A percentile compares a stretch with the other conserved stretches of the same genome.
Evolutionary conservation across 2,113 vertebrate species (phyloP).

Genomic region (Pica pica): DNA sequence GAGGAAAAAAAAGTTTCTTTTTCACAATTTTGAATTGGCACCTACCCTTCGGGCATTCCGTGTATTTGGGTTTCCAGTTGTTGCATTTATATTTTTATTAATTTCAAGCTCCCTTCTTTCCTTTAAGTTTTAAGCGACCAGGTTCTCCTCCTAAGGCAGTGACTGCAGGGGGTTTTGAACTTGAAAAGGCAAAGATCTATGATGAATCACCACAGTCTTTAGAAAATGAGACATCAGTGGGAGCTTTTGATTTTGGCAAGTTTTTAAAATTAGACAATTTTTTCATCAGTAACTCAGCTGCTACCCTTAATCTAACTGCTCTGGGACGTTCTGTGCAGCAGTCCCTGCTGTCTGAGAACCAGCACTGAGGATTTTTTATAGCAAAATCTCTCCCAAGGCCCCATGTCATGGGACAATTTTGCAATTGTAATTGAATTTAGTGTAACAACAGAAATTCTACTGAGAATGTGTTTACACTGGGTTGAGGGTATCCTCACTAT

Average conservation of each 20-base stretch:
- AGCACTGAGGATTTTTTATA: not conserved
- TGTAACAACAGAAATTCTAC: not conserved
- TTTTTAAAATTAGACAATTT: not conserved
- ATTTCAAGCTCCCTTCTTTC: not conserved
- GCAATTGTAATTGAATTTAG: not conserved
- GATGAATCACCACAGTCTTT: not conserved
- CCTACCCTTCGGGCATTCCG: not conserved
- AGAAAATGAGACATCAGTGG: not conserved
- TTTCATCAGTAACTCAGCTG: not conserved
- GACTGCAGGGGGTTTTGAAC: not conserved
- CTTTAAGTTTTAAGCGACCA: not conserved
- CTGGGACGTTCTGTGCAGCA: not conserved
- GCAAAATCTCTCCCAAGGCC: not conserved
- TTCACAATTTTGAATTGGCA: not conserved
- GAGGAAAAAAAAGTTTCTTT: not conserved
- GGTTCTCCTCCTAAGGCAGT: not conserved
- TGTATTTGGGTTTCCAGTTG: not conserved
- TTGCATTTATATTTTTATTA: not conserved
- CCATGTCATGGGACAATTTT: not conserved
- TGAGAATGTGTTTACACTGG: not conserved
- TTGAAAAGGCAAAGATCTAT: not conserved
- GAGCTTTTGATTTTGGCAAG: not conserved
- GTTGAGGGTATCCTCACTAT: not conserved
- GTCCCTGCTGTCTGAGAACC: not conserved
- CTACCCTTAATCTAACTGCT: not conserved